phyloP scores from a whole-genome alignment of 2,888 invertebrate species.

The Hydropsyche betteni region DNA sequence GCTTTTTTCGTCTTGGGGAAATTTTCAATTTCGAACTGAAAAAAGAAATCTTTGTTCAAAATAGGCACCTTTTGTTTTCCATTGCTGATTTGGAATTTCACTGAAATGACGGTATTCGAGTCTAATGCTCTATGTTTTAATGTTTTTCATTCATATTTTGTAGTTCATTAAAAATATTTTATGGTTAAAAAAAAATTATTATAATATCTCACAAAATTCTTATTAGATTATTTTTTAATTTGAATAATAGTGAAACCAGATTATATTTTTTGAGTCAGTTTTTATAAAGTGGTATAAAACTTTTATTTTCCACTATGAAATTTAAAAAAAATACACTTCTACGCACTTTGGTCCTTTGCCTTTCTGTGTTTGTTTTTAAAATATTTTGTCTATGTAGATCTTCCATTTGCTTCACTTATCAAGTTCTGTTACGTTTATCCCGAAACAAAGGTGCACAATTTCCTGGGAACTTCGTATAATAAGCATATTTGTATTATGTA shows the following conservation, averaged over 20 bases:
- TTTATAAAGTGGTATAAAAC: no score
- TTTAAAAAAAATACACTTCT: neutral
- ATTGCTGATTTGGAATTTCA: constrained; percentile 1
- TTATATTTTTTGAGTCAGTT: no score
- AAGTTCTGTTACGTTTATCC: neutral
- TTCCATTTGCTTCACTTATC: neutral
- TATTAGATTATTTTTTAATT: no score
- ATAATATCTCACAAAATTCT: no score
- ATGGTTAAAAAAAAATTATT: no score
- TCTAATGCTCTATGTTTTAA: no score
- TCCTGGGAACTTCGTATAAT: neutral
- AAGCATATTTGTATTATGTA: neutral
- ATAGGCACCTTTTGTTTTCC: constrained; percentile 23
- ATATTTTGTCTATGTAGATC: neutral
- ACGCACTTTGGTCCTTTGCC: neutral
- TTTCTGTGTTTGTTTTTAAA: neutral
- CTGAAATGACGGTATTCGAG: neutral
- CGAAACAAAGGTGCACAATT: constrained; percentile 14
- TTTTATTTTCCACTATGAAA: no score
- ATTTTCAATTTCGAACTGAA: constrained; percentile 26
- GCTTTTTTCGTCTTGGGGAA: constrained; percentile 14
- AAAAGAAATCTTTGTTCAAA: constrained; percentile 4
- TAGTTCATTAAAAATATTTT: no score
- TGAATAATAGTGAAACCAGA: no score
- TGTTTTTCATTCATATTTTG: no score